These are phyloP conservation scores for Ophion ellenae DNA, from an alignment of 2,888 invertebrate species.

Conservation along the genomic window DNA sequence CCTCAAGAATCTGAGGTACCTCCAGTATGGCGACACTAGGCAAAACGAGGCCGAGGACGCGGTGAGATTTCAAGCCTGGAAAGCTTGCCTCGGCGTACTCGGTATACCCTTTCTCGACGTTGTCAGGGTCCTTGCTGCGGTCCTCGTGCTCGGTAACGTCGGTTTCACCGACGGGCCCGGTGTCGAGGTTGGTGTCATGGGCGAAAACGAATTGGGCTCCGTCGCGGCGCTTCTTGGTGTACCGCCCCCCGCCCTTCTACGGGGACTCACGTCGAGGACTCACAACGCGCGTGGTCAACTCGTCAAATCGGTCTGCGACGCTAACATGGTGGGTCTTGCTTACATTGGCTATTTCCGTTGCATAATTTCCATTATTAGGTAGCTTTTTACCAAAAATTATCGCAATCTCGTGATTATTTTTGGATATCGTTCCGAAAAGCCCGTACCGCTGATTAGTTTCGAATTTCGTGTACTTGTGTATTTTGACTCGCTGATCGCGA, in stretches of 20 bases:
- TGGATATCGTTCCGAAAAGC: too few relatives aligned
- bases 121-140: constrained; percentile 95
- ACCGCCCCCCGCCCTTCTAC: constrained; percentile 89
- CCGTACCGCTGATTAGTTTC: too few relatives aligned
- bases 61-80: constrained; percentile 94
- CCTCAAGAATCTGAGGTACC: constrained; percentile 92
- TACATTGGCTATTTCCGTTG: neutral
- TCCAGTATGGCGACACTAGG: constrained; percentile 90
- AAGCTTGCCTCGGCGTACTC: constrained; percentile 93
- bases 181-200: constrained; percentile 91
- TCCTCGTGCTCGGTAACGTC: constrained; percentile 95
- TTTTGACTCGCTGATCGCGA: too few relatives aligned
- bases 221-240: constrained; percentile 94
- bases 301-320: constrained; percentile 92
- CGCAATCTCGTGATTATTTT: too few relatives aligned
- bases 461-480: too few relatives aligned
- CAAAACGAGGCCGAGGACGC: constrained; percentile 91
- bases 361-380: too few relatives aligned
- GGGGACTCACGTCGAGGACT: constrained; percentile 93
- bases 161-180: constrained; percentile 93
- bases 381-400: too few relatives aligned
- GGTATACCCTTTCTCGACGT: constrained; percentile 98
- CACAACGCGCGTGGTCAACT: constrained; percentile 91
- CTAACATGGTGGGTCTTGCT: constrained; percentile 87
- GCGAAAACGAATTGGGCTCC: constrained; percentile 93